Base-by-base conservation (phyloP, 2,888 invertebrate genomes). In the Eristalis pertinax region DNA sequence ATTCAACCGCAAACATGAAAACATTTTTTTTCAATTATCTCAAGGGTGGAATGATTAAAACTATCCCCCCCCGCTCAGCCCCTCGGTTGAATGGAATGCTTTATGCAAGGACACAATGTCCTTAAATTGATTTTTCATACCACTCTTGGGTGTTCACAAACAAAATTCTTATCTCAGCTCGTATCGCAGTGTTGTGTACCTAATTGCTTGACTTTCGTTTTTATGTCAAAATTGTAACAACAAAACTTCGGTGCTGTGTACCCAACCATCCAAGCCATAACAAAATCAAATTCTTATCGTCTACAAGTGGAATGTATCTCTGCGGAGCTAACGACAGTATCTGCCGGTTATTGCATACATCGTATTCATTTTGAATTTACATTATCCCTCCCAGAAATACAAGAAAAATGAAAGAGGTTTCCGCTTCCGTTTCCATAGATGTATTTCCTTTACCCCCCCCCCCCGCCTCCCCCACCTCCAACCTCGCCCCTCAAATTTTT, bases 221-320 rank as follows among this genome's bases (percentile, higher is more conserved):
- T 68, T 69, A 69, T 58, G 77, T 78, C 50, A 62, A 79, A 73
- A 73, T 67, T 67, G 73, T 79, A 67, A 79, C 35, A 32, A 63
- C 43, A 68, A 41, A 32, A 78, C 56, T 65, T 19, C 19, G 7
- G 19, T 8, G 19, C 2, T 50, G n/a, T 15, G 19, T 38, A 38
- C 2, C 50, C 50, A 8, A n/a, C 50, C 50, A 5, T 7, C n/a
- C n/a, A 15, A 5, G 24, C 41, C 24, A 35, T 19, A 70, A 70
- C 43, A 50, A 50, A 50, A 19, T 50, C 50, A 50, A 50, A 19
- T 50, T 79, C 50, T 80, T 70, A 76, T 85, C 81, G 76, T 73
- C 63, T 72, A 26, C 63, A n/a, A 67, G 67, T 38, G 35, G 56
- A 81, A 43, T 67, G 35, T 13, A 65, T 22, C 26, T 64, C 19